Conservation (phyloP, 37 sponge, comb jelly and placozoan genomes). For the Spongilla lacustris region DNA sequence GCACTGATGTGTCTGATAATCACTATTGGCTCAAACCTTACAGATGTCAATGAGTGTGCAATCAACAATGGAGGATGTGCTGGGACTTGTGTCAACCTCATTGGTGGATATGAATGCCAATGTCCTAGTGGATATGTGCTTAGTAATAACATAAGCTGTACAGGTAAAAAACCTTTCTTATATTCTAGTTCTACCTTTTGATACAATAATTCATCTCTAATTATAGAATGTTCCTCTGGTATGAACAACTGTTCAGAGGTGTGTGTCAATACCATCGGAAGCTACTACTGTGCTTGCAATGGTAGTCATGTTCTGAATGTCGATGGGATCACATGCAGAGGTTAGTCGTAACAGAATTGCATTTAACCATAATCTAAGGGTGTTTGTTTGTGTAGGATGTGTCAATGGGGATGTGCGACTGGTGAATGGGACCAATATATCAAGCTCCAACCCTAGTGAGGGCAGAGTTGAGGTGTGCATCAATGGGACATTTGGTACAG, state of each 20-base stretch:
- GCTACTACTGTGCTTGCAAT: constrained; percentile 24
- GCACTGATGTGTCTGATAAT: too few relatives aligned
- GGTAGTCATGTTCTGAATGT: not conserved
- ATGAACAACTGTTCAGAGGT: not conserved
- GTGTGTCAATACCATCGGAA: constrained; percentile 39
- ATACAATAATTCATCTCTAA: not conserved
- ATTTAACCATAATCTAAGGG: too few relatives aligned
- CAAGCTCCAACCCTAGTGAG: not conserved
- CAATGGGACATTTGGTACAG: not conserved
- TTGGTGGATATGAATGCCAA: constrained; percentile 14
- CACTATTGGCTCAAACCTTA: not conserved
- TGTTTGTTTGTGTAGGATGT: not conserved
- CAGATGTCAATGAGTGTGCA: constrained; percentile 34
- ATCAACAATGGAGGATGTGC: constrained; percentile 12
- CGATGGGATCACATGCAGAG: constrained; percentile 19
- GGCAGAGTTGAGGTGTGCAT: constrained; percentile 23
- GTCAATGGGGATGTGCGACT: constrained; percentile 4
- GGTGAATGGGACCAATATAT: constrained; percentile 11
- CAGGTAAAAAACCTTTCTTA: not conserved
- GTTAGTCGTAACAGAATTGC: constrained; percentile 3
- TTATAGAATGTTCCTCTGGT: constrained; percentile 13
- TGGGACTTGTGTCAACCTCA: constrained; percentile 5
- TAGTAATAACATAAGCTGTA: constrained; percentile 17
- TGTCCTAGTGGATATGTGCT: not conserved
- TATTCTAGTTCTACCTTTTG: not conserved